These are phyloP conservation scores for Halocaridina rubra DNA, from an alignment of 2,888 invertebrate genomes.

Conservation along the genomic window DNA sequence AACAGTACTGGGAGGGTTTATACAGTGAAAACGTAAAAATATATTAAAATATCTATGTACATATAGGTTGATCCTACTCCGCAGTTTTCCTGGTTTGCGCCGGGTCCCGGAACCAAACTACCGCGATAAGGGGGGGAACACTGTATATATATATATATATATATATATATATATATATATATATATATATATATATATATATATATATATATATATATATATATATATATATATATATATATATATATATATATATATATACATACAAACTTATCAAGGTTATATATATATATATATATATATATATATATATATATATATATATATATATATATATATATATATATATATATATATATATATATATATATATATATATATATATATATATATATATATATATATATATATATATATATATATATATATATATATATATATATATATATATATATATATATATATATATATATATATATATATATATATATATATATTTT, in stretches of 20 bases:
- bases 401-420: conserved; percentile 16
- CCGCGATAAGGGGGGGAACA: too few relatives aligned
- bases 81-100: too few relatives aligned
- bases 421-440: neutral
- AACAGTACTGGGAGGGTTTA: too few relatives aligned
- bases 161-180: conserved; percentile 28
- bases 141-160: conserved; percentile 10
- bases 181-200: conserved; percentile 25
- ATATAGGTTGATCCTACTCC: too few relatives aligned
- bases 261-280: neutral
- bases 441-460: neutral
- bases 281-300: neutral
- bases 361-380: neutral
- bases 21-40: too few relatives aligned
- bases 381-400: neutral
- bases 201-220: conserved; percentile 10
- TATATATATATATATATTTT: too few relatives aligned
- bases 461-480: neutral
- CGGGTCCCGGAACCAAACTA: too few relatives aligned
- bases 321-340: conserved; percentile 9
- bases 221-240: conserved; percentile 5
- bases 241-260: neutral
- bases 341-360: conserved; percentile 14
- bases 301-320: neutral
- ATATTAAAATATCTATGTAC: too few relatives aligned